Percentiles rank a stretch among this genome's conserved stretches.
Evolutionary conservation across 1,140 invertebrate genomes (phyloP).

Genomic region (Nylanderia fulva): DNA sequence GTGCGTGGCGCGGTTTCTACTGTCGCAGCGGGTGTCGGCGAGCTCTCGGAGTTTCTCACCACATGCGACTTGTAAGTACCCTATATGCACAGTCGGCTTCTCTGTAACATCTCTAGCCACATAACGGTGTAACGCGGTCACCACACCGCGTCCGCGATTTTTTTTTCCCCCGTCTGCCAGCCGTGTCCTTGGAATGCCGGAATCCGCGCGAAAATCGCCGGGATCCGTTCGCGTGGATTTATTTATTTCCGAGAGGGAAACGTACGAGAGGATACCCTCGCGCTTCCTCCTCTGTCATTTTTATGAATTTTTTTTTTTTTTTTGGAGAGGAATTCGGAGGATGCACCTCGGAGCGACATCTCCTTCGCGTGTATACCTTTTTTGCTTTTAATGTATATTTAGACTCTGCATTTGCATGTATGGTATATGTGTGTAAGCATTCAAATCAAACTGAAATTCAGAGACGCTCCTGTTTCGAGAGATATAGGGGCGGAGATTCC

Average conservation of each 20-base stretch:
- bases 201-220: conserved; percentile 8
- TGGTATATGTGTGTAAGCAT: background rate
- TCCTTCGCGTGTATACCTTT: background rate
- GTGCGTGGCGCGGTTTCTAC: conserved; percentile 43
- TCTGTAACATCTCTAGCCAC: background rate
- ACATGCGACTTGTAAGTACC: conserved; percentile 62
- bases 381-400: background rate
- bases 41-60: conserved; percentile 27
- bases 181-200: background rate
- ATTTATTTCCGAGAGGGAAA: background rate
- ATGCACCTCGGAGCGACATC: background rate
- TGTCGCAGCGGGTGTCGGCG: conserved; percentile 35
- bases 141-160: background rate
- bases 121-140: background rate
- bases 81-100: background rate
- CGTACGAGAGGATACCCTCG: background rate
- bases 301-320: background rate
- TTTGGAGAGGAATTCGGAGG: background rate
- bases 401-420: too few species aligned
- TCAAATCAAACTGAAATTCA: background rate
- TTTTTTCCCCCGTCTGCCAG: background rate
- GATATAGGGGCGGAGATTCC: too few species aligned
- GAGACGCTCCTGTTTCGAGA: background rate
- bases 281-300: background rate
- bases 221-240: background rate